Evolutionary conservation across 2,888 invertebrate species (phyloP).

Genomic region (Reticulitermes lucifugus): DNA sequence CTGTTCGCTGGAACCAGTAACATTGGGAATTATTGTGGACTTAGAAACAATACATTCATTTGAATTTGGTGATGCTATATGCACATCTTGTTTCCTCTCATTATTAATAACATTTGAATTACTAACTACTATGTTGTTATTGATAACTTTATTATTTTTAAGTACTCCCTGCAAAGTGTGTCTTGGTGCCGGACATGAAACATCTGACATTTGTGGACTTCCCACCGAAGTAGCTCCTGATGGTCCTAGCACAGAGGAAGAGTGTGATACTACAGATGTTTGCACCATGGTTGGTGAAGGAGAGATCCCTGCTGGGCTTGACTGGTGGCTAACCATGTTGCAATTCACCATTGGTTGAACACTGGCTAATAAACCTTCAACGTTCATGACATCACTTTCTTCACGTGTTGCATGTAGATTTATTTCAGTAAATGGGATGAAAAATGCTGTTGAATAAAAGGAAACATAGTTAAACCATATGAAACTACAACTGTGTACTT

Average conservation of each 20-base stretch:
- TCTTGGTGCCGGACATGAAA: neutral
- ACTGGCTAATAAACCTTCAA: constrained; percentile 35
- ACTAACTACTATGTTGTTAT: neutral
- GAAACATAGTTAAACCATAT: neutral
- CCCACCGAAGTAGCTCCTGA: neutral
- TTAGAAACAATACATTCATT: neutral
- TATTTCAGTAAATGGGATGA: constrained; percentile 23
- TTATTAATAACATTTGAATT: neutral
- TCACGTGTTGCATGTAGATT: neutral
- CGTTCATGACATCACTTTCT: constrained; percentile 8
- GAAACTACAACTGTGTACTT: too few relatives aligned
- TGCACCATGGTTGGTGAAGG: neutral
- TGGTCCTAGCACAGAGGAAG: neutral
- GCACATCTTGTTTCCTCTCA: neutral
- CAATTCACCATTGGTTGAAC: neutral
- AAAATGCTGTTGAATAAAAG: constrained; percentile 27
- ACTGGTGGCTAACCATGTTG: neutral
- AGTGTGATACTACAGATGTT: neutral
- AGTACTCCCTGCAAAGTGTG: neutral
- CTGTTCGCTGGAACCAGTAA: neutral
- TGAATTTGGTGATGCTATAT: neutral
- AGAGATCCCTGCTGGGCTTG: neutral
- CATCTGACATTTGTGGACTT: neutral
- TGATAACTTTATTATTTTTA: neutral
- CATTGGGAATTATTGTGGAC: neutral